Base-by-base conservation (phyloP, 92 coral and sea anemone species). In the Palythoa grandis region DNA sequence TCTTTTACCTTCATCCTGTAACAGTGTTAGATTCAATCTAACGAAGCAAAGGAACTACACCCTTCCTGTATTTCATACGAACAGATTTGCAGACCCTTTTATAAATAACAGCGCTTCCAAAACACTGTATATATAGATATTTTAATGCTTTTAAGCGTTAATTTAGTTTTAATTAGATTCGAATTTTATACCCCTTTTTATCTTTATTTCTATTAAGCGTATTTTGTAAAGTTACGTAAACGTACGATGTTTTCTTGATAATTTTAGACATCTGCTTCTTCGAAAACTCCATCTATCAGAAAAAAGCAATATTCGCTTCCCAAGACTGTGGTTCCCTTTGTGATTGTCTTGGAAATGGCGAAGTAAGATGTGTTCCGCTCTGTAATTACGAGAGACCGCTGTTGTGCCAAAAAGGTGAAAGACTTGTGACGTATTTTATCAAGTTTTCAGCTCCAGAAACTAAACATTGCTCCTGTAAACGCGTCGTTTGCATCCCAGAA, bases 251-350 rank as follows among this genome's bases (percentile, higher is more conserved):
- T 66, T 66, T 7, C 37, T 23, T n/a, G 25, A n/a, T 66, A 3
- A 20, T 53, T 76, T 14, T 70, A 80, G 85, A 66, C 74, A 14
- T 80, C 65, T 80, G 85, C 47, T 80, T 80, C 74, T 80, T 80
- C 85, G 74, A 65, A n/a, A 17, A 80, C 85, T 23, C 23, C 12
- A 47, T 80, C 74, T 80, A 80, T 19, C 58, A 63, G 60, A 80
- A 80, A 66, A 13, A 47, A 4, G 74, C 69, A 10, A 23, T 80
- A 39, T 80, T 80, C 47, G 13, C 74, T 5, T 60, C 85, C 6
- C 10, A 2, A 19, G 24, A 39, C 37, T 80, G 85, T 15, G 61
- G 43, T 22, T 80, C 85, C 17, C 85, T 80, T 16, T 80, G 85
- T 14, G 23, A 63, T 16, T 80, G 85, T 66, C 39, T 80, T 12